Evolutionary conservation across 2,113 vertebrate species (phyloP).

Genomic region (Halcyon senegalensis): DNA sequence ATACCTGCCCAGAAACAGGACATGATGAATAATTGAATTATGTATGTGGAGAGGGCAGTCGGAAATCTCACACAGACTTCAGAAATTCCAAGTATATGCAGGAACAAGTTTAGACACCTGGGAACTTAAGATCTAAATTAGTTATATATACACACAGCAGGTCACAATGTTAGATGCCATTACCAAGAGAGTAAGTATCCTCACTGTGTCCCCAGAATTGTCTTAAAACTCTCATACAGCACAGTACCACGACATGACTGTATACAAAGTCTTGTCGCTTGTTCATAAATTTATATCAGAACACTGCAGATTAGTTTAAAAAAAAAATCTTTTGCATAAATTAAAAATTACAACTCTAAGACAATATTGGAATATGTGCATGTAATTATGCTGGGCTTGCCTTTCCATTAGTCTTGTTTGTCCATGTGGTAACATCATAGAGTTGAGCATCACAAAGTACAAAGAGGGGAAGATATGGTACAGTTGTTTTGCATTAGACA

Average conservation of each 20-base stretch:
- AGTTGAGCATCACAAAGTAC: not conserved
- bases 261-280: not conserved
- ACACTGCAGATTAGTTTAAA: not conserved
- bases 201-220: not conserved
- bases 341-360: not conserved
- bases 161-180: not conserved
- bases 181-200: not conserved
- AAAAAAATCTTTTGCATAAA: not conserved
- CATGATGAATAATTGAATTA: not conserved
- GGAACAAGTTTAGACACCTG: not conserved
- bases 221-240: not conserved
- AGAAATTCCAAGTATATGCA: not conserved
- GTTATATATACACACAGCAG: not conserved
- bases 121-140: not conserved
- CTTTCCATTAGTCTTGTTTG: not conserved
- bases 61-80: not conserved
- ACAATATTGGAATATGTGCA: not conserved
- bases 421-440: accelerated
- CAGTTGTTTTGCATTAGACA: not conserved
- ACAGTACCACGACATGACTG: not conserved
- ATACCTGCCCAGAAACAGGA: not conserved
- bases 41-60: not conserved
- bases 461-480: not conserved
- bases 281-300: not conserved
- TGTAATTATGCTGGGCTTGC: not conserved